Evolutionary conservation across 1,140 invertebrate species (phyloP).

Genomic region (Aphidius ervi): DNA sequence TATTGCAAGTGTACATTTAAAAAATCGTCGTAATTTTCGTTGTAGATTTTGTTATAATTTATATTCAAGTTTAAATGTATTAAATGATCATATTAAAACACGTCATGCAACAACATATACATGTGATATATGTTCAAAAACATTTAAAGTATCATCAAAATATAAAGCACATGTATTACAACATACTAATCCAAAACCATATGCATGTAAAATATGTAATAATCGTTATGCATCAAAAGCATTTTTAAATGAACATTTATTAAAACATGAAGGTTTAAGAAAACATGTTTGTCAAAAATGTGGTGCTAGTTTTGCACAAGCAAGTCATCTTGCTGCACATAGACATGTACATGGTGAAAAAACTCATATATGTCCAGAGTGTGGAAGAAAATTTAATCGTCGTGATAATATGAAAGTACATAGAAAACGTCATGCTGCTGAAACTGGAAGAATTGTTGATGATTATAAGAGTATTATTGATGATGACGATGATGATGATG

Average conservation of each 20-base stretch:
- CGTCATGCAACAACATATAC: slow-evolving; percentile 48
- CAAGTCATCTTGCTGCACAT: slow-evolving; percentile 50
- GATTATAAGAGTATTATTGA: slow-evolving; percentile 29
- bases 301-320: slow-evolving; percentile 48
- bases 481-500: slow-evolving; percentile 3
- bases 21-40: slow-evolving; percentile 48
- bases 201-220: slow-evolving; percentile 46
- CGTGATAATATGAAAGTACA: slow-evolving; percentile 53
- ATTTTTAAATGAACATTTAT: slow-evolving; percentile 48
- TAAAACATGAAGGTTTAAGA: slow-evolving; percentile 49
- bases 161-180: slow-evolving; percentile 49
- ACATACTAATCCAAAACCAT: slow-evolving; percentile 50
- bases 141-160: slow-evolving; percentile 48
- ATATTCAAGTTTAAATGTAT: slow-evolving; percentile 47
- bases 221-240: slow-evolving; percentile 51
- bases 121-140: slow-evolving; percentile 48
- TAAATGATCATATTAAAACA: slow-evolving; percentile 50
- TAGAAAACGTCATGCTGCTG: slow-evolving; percentile 44
- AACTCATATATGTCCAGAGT: slow-evolving; percentile 48
- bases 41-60: slow-evolving; percentile 52
- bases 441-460: slow-evolving; percentile 25
- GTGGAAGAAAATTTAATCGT: slow-evolving; percentile 49
- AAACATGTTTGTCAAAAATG: slow-evolving; percentile 50
- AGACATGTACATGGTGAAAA: slow-evolving; percentile 51
- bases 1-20: slow-evolving; percentile 49